Evolutionary conservation across 2,888 invertebrate species (phyloP).

Genomic region (Allacma fusca): DNA sequence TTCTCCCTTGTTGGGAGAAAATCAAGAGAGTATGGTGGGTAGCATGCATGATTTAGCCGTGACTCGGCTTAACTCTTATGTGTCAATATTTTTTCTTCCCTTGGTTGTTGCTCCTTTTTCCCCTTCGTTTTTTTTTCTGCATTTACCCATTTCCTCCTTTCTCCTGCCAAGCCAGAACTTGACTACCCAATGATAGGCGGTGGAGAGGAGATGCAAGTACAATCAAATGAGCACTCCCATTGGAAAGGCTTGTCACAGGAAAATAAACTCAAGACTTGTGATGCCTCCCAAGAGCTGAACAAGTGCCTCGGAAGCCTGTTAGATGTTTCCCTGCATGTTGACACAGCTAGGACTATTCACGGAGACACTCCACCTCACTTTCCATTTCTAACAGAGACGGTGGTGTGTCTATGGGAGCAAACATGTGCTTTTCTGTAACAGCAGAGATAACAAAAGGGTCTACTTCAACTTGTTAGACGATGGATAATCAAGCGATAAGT

Average conservation of each 20-base stretch:
- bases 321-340: constrained; percentile 4
- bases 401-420: no score
- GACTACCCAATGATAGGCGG: no score
- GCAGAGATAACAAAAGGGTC: no score
- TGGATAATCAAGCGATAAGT: no score
- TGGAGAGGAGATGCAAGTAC: background rate
- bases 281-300: constrained; percentile 16
- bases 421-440: no score
- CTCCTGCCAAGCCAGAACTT: no score
- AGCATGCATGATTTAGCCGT: constrained; percentile 20
- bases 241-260: constrained; percentile 17
- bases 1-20: background rate
- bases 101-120: background rate
- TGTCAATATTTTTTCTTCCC: constrained; percentile 23
- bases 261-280: constrained; percentile 25
- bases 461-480: no score
- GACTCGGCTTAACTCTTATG: background rate
- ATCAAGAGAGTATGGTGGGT: background rate
- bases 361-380: background rate
- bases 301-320: background rate
- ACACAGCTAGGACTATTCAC: background rate
- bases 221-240: constrained; percentile 26
- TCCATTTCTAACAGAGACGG: background rate
- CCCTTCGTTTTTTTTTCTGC: no score
- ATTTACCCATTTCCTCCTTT: no score